Base-by-base conservation (phyloP, 2,888 invertebrate genomes). In the Eilema caniola region DNA sequence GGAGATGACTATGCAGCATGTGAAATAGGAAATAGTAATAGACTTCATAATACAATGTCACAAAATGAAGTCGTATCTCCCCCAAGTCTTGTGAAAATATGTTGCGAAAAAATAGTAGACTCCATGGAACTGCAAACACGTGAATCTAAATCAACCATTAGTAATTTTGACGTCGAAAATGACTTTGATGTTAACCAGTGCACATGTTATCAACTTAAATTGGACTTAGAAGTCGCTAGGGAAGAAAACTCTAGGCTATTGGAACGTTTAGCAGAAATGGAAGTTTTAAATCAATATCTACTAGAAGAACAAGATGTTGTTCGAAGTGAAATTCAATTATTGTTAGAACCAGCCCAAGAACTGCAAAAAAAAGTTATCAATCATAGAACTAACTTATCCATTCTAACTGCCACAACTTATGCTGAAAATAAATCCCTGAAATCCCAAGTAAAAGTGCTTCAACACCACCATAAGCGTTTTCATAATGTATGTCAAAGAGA, bases 401-500 rank as follows among this genome's bases (percentile, higher is more conserved):
- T 93, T 41, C 85, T 95, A 75, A 93, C 93, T 47, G 94, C 95
- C 41, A 95, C 94, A 25, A 92, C 93, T 2, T 92, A 90, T 68
- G 92, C 95, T 1, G 95, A 95, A 86, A 95, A 94, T 74, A 92
- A 89, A 77, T 90, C 89, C 20, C 86, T 95, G 2, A 88, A 90
- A 78, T 93, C 92, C 0, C 92, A 93, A 79, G 88, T 94, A 3
- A 93, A 91, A 82, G 92, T 88, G 57, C 82, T 94, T 61, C 91
- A 94, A 83, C 93, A 95, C 76, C 89, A 93, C 72, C 92, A 93
- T 62, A 92, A 83, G 62, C 85, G 94, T 25, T 91, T 92, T 69
- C 91, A 92, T 76, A 90, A 90, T 72, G 88, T 94, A 0, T 94
- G 94, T 75, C 92, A 93, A 86, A 90, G 89, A 81, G 95, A 95